Evolutionary conservation across 2,113 vertebrate species (phyloP), one percentile per base, ranked within the genome.

Genomic region (Procavia capensis): DNA sequence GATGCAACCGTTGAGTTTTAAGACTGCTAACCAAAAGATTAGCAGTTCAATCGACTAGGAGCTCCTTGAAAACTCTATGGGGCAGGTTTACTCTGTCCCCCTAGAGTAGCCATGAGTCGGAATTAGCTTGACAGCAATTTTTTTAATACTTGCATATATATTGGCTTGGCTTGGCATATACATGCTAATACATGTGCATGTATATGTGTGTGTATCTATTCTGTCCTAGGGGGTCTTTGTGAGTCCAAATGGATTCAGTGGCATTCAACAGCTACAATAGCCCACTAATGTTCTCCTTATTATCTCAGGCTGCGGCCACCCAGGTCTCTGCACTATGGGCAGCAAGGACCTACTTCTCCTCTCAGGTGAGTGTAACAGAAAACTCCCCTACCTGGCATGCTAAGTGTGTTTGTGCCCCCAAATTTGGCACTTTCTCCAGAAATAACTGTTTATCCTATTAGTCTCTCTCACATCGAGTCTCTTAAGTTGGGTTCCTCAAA

Each of bases 321-420:
- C 11, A 16, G 3, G 6, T 54, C 72, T 45, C 10, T 2, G 43
- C 11, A 14, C 61, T 1, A 96, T 97, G 97, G 54, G 25, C n/a
- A 78, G 8, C 66, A 41, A 41, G 17, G 66, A 3, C 11, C 59
- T 90, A 27, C 14, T 7, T 9, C 34, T 76, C 66, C 25, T 91
- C 34, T 36, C 27, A 17, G 97, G 97, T 97, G 41, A 93, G 95
- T 88, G 31, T 4, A n/a, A 63, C 31, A 50, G 24, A 84, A 43
- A 31, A 41, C 19, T 34, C 20, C 31, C 2, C 6, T 11, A n/a
- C 10, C 34, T 27, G 24, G 29, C n/a, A 3, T 24, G n/a, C 45
- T 24, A 36, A 13, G 39, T 81, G 22, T 29, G 61, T 11, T 63
- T 63, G 25, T 9, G 27, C 61, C 25, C 61, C 27, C 19, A 29